Evolutionary conservation across 2,113 vertebrate genomes (phyloP).

Genomic region (Oostethus manadensis): DNA sequence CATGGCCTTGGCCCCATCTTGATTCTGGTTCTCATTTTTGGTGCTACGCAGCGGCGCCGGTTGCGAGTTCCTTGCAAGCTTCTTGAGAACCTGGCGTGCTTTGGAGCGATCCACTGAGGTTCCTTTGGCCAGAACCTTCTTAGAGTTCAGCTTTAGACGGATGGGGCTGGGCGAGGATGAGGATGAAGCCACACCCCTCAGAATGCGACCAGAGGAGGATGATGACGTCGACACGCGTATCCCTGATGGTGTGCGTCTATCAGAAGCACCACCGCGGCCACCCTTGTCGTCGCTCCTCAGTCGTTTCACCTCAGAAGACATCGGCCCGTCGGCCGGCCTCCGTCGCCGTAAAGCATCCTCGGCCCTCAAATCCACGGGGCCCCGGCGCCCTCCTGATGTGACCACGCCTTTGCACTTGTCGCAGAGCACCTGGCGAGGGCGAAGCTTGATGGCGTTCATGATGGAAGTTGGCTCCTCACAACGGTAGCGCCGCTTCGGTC

Average conservation of each 20-base stretch:
- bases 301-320: conserved; percentile 81
- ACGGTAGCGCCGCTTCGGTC: conserved; percentile 92
- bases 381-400: conserved; percentile 73
- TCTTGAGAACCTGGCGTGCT: conserved; percentile 86
- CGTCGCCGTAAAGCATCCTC: conserved; percentile 82
- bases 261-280: conserved; percentile 44
- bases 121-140: conserved; percentile 89
- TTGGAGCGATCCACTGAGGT: conserved; percentile 79
- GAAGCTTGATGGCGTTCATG: conserved; percentile 95
- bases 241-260: conserved; percentile 75
- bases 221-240: conserved; percentile 73
- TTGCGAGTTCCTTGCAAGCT: conserved; percentile 78
- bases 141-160: conserved; percentile 82
- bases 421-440: conserved; percentile 93
- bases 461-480: conserved; percentile 96
- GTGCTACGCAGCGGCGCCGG: not conserved
- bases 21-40: conserved; percentile 28
- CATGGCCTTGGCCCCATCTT: conserved; percentile 26
- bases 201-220: conserved; percentile 68
- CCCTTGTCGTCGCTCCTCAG: conserved; percentile 84
- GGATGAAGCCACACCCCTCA: conserved; percentile 72
- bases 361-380: conserved; percentile 75
- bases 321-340: conserved; percentile 75
- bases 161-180: conserved; percentile 72
- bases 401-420: conserved; percentile 95